These are phyloP conservation scores for Falco rusticolus DNA, from an alignment of 2,797 vertebrate genomes.

Conservation along the genomic window DNA sequence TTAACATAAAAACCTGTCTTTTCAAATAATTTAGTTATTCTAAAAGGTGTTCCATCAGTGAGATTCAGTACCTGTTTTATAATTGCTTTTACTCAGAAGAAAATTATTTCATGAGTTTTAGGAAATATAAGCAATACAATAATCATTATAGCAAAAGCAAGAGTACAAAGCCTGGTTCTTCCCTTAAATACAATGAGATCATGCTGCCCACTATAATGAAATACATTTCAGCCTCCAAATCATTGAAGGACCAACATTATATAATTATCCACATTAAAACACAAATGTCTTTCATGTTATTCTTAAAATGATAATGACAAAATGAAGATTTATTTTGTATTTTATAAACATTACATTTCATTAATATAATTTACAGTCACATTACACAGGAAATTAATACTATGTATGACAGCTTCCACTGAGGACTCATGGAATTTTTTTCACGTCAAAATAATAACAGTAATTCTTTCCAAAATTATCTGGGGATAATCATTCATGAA, in stretches of 20 bases:
- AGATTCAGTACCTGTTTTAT: background rate
- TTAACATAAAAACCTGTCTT: background rate
- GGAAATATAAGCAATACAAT: background rate
- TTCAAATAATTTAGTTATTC: background rate
- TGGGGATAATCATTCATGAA: background rate
- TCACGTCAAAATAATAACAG: constrained; percentile 1
- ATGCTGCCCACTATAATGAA: background rate
- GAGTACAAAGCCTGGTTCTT: background rate
- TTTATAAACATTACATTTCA: constrained; percentile 26
- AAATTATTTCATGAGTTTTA: background rate
- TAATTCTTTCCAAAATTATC: background rate
- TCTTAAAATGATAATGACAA: constrained; percentile 17
- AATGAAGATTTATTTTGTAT: constrained; percentile 11
- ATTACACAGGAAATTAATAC: constrained; percentile 11
- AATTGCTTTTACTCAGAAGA: background rate
- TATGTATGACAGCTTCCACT: background rate
- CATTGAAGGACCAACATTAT: constrained; percentile 6
- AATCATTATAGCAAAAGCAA: background rate
- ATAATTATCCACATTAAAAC: constrained; percentile 28
- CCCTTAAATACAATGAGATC: background rate
- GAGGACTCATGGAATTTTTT: background rate
- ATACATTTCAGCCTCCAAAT: constrained; percentile 8
- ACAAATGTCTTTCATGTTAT: background rate
- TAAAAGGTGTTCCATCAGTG: background rate
- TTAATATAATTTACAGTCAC: background rate